phyloP scores from a whole-genome alignment of 23 tunicate genomes.

The Ciona savignyi region DNA sequence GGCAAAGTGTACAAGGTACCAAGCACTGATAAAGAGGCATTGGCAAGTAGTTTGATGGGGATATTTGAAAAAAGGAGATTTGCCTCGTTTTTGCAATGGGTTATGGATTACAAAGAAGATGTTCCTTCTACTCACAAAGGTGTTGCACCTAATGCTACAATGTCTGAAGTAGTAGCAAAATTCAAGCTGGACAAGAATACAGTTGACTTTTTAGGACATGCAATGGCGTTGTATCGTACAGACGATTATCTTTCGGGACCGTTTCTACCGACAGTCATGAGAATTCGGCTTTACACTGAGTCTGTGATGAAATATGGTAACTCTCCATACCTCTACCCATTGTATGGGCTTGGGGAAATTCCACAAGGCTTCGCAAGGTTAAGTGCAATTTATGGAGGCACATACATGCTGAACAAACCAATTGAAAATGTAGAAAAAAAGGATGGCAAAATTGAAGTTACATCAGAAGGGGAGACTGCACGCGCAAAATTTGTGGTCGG shows the following conservation, averaged over 20 bases:
- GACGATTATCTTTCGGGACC: slow-evolving; percentile 72
- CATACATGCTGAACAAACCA: slow-evolving; percentile 97
- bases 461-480: slow-evolving; percentile 97
- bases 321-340: slow-evolving; percentile 94
- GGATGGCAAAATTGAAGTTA: slow-evolving; percentile 58
- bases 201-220: slow-evolving; percentile 74
- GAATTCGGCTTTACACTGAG: slow-evolving; percentile 55
- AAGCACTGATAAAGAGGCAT: slow-evolving; percentile 62
- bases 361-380: slow-evolving; percentile 98
- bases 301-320: slow-evolving; percentile 72
- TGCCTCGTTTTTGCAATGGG: slow-evolving; percentile 39
- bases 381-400: slow-evolving; percentile 98
- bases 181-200: slow-evolving; percentile 66
- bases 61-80: slow-evolving; percentile 83
- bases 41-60: slow-evolving; percentile 56
- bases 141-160: slow-evolving; percentile 26
- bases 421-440: slow-evolving; percentile 46
- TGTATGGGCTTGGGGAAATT: slow-evolving; percentile 98
- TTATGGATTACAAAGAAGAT: slow-evolving; percentile 40
- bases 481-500: slow-evolving; percentile 80
- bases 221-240: slow-evolving; percentile 64
- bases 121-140: slow-evolving; percentile 48
- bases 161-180: slow-evolving; percentile 54
- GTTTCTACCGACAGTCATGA: slow-evolving; percentile 39
- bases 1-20: slow-evolving; percentile 76